Percentiles rank a stretch among this genome's conserved stretches.
Evolutionary conservation across 2,113 vertebrate species (phyloP).

Genomic region (Elanoides forficatus): DNA sequence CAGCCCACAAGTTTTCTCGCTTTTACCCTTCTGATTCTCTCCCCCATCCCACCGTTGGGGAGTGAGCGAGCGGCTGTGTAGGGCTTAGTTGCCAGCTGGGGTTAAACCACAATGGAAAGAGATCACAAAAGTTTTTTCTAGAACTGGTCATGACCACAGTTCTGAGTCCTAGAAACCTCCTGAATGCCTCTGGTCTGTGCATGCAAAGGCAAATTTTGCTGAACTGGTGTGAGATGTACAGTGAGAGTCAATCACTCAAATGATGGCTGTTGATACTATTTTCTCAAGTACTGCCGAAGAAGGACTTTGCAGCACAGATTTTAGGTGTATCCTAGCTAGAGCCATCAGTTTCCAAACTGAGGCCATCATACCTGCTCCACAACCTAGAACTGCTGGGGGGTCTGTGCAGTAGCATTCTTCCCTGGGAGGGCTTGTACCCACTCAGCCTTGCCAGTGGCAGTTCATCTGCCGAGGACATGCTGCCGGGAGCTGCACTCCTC

Average conservation of each 20-base stretch:
- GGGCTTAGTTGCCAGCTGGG: too few species aligned
- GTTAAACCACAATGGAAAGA: background rate
- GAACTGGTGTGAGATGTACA: fast-evolving
- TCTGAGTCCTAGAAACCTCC: background rate
- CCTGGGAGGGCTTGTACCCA: background rate
- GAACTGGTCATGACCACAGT: background rate
- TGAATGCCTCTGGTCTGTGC: background rate
- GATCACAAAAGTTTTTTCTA: background rate
- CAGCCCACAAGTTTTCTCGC: too few species aligned
- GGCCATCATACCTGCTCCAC: background rate
- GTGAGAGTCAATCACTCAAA: background rate
- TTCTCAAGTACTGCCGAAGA: background rate
- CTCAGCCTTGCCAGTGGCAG: background rate
- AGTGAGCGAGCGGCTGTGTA: too few species aligned
- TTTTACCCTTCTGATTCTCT: too few species aligned
- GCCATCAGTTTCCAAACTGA: background rate
- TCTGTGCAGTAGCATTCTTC: background rate
- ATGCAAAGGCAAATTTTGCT: background rate
- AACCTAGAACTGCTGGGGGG: background rate
- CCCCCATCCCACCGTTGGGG: too few species aligned
- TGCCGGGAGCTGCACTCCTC: background rate
- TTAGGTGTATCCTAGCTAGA: background rate
- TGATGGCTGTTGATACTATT: background rate
- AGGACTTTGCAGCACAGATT: background rate
- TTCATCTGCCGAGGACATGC: too few species aligned